Conservation (phyloP, 2,113 vertebrate species). For the Spea bombifrons region DNA sequence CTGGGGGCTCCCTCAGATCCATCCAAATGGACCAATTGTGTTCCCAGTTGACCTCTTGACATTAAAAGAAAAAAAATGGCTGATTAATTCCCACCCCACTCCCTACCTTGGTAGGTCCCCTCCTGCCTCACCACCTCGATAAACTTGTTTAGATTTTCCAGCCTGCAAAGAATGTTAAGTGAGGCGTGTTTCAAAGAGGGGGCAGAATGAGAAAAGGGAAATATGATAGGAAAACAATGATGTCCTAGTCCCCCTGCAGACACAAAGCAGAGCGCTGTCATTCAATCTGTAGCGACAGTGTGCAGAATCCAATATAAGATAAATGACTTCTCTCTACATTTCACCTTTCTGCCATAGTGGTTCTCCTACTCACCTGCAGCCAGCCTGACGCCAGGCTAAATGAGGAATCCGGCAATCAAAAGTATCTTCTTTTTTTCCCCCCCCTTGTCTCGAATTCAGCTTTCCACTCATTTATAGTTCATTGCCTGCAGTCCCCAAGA, state of each 20-base stretch:
- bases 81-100: slow-evolving; percentile 56
- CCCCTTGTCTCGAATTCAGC: slow-evolving; percentile 50
- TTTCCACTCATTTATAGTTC: slow-evolving; percentile 64
- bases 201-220: slow-evolving; percentile 45
- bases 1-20: slow-evolving; percentile 72
- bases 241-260: slow-evolving; percentile 57
- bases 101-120: slow-evolving; percentile 8
- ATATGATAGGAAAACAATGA: slow-evolving; percentile 66
- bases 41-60: slow-evolving; percentile 66
- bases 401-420: slow-evolving; percentile 64
- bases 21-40: slow-evolving; percentile 68
- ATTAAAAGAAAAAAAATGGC: slow-evolving; percentile 67
- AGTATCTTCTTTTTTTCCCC: slow-evolving; percentile 54
- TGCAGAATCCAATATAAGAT: slow-evolving; percentile 78
- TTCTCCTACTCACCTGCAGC: slow-evolving; percentile 69
- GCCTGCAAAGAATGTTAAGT: slow-evolving; percentile 57
- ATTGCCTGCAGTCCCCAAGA: slow-evolving; percentile 62
- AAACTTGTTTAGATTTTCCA: slow-evolving; percentile 70
- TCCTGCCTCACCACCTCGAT: slow-evolving; percentile 56
- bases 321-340: slow-evolving; percentile 70
- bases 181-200: slow-evolving; percentile 65
- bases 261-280: slow-evolving; percentile 63
- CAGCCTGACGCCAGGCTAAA: slow-evolving; percentile 73
- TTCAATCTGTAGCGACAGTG: slow-evolving; percentile 69
- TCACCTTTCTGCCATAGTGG: slow-evolving; percentile 62